Percentiles rank a stretch among this genome's conserved stretches.
Conservation (phyloP, 2,113 vertebrate genomes). For the Holacanthus passer region DNA sequence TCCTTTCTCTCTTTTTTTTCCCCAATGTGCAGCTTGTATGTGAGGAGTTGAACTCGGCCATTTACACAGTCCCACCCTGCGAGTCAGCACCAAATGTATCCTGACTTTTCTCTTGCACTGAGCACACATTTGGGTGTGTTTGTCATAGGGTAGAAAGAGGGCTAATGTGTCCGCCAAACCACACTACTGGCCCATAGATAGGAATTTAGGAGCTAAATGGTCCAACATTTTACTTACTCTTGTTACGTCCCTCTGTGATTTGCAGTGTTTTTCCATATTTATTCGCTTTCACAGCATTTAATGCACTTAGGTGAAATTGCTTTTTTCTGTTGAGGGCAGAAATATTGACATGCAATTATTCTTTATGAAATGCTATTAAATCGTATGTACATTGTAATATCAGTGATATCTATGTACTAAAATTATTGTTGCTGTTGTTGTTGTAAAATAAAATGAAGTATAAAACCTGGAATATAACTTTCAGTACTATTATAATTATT, state of each 20-base stretch:
- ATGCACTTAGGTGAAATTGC: constrained; percentile 35
- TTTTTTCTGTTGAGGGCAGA: constrained; percentile 12
- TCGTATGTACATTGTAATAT: neutral
- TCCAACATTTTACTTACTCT: constrained; percentile 72
- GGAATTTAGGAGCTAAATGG: constrained; percentile 70
- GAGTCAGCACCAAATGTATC: constrained; percentile 49
- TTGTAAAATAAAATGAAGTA: too few species aligned
- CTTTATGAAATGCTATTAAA: neutral
- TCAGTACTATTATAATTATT: neutral
- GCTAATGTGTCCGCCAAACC: constrained; percentile 65
- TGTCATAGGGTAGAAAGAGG: constrained; percentile 57
- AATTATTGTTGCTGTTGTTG: neutral
- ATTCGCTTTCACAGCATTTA: constrained; percentile 38
- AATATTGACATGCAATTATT: constrained; percentile 12
- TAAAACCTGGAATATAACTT: constrained; percentile 3
- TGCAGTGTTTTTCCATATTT: constrained; percentile 61
- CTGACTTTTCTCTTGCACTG: constrained; percentile 48
- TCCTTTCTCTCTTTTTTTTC: constrained; percentile 14
- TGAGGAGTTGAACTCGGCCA: constrained; percentile 30
- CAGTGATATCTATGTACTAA: neutral
- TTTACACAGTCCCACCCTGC: constrained; percentile 36
- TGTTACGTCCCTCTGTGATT: constrained; percentile 59
- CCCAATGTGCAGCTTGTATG: constrained; percentile 17
- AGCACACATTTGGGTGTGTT: constrained; percentile 64
- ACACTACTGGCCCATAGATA: constrained; percentile 73